Percentiles rank a stretch among this genome's conserved stretches.
phyloP scores from a whole-genome alignment of 2,888 invertebrate species.

The Dynastes grantii region DNA sequence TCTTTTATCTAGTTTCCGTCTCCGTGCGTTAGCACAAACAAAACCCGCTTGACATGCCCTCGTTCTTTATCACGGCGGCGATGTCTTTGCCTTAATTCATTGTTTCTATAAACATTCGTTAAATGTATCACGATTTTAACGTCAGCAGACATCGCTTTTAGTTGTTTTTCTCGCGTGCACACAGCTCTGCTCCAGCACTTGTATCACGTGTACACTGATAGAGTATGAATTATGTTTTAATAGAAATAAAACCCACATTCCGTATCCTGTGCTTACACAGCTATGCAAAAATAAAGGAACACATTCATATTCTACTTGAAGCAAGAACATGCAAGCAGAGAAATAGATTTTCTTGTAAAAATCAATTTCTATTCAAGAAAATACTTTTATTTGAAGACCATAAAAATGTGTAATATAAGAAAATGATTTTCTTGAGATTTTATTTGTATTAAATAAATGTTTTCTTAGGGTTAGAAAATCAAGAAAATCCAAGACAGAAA shows the following conservation, averaged over 20 bases:
- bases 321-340: no score
- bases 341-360: no score
- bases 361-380: no score
- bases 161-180: conserved; percentile 32
- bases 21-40: neutral
- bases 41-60: neutral
- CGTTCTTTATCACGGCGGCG: neutral
- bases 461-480: no score
- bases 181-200: neutral
- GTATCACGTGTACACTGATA: conserved; percentile 37
- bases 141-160: conserved; percentile 28
- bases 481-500: no score
- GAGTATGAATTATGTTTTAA: neutral
- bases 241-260: neutral
- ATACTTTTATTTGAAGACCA: no score
- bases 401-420: no score
- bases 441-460: no score
- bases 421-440: no score
- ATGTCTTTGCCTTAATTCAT: conserved; percentile 7
- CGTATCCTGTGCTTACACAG: neutral
- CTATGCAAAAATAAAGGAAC: neutral
- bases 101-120: conserved; percentile 5
- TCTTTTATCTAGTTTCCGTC: neutral
- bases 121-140: conserved; percentile 35
- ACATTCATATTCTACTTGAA: neutral